These are phyloP conservation scores for Ptilonorhynchus violaceus DNA, from an alignment of 2,113 vertebrate species.

Conservation along the genomic window DNA sequence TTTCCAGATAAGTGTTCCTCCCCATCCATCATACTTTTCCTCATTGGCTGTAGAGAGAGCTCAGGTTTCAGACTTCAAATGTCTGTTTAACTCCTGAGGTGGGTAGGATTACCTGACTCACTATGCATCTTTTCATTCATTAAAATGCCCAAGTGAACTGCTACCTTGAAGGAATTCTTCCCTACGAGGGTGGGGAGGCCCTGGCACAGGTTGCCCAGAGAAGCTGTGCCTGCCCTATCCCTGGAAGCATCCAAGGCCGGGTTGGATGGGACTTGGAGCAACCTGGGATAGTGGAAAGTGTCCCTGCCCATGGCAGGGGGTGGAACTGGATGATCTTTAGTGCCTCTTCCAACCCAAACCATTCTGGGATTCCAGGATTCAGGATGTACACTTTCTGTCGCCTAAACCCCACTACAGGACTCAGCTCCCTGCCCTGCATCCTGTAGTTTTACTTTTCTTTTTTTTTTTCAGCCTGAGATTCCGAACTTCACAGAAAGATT, in stretches of 20 bases:
- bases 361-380: neutral
- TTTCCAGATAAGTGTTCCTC: neutral
- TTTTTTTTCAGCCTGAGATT: neutral
- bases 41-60: neutral
- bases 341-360: neutral
- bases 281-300: fast-evolving
- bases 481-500: neutral
- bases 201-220: neutral
- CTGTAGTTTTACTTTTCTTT: neutral
- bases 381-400: neutral
- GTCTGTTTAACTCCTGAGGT: neutral
- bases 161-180: neutral
- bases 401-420: neutral
- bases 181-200: fast-evolving
- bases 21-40: neutral
- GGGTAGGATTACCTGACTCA: neutral
- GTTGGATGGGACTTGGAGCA: fast-evolving
- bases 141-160: neutral
- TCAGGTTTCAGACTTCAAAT: neutral
- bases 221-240: neutral
- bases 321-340: fast-evolving
- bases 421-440: neutral
- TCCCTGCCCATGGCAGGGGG: neutral
- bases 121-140: neutral
- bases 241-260: neutral